Percentiles rank a stretch among this genome's conserved stretches.
These are phyloP conservation scores for Heloderma charlesbogerti DNA, from an alignment of 2,113 vertebrate species.

Conservation along the genomic window DNA sequence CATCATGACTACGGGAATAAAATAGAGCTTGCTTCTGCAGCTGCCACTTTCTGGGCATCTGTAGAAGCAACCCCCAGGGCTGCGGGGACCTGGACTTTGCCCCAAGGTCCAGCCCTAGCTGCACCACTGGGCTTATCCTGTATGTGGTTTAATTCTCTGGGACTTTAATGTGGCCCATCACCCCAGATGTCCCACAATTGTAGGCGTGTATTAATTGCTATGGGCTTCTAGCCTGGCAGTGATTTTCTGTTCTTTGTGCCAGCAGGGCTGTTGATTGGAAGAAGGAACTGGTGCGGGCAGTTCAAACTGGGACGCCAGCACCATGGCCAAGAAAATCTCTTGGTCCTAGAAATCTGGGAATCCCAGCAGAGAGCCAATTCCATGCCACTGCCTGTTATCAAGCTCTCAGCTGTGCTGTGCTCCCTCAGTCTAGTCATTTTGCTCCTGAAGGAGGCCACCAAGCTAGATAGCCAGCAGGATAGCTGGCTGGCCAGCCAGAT, in stretches of 20 bases:
- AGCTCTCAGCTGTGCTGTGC: background rate
- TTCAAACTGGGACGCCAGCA: background rate
- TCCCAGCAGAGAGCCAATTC: background rate
- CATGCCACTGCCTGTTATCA: too few species aligned
- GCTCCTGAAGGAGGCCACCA: background rate
- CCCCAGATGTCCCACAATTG: background rate
- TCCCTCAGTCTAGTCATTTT: background rate
- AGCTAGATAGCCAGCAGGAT: background rate
- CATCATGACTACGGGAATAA: too few species aligned
- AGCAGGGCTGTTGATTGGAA: background rate
- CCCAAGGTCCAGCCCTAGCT: too few species aligned
- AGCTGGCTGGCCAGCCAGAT: background rate
- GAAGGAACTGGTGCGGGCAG: background rate
- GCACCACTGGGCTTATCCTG: background rate
- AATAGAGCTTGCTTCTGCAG: too few species aligned
- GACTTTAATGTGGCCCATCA: background rate
- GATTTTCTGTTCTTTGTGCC: background rate
- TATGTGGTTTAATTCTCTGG: background rate
- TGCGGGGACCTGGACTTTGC: too few species aligned
- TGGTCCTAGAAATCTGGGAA: background rate
- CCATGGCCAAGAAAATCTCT: background rate
- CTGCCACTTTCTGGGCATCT: too few species aligned
- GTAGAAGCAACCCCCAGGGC: too few species aligned
- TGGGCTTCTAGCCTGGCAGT: background rate
- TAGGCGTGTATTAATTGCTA: background rate